phyloP scores from a whole-genome alignment of 2,113 vertebrate genomes.

The Hassar affinis region DNA sequence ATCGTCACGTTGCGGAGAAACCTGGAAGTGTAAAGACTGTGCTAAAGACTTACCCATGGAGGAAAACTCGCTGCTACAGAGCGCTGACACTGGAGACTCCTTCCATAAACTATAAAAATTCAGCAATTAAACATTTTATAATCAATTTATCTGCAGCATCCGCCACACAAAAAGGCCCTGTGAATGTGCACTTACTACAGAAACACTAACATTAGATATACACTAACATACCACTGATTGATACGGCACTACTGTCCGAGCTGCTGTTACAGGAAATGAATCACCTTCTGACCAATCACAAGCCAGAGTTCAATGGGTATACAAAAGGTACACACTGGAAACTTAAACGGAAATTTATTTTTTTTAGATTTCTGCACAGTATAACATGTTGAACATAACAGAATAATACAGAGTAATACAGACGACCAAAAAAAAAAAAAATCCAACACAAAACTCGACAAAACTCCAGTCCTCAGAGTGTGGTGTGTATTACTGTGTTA shows the following conservation, averaged over 20 bases:
- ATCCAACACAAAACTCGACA: conserved; percentile 2
- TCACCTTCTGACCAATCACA: neutral
- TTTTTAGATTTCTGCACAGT: neutral
- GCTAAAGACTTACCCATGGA: neutral
- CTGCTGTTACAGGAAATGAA: neutral
- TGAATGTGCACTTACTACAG: neutral
- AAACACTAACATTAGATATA: too few relatives aligned
- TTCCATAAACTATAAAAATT: neutral
- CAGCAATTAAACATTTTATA: too few relatives aligned
- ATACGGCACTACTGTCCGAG: too few relatives aligned
- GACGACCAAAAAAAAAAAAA: neutral
- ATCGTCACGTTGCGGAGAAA: neutral
- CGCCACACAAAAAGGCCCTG: neutral
- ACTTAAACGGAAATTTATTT: neutral
- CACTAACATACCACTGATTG: too few relatives aligned
- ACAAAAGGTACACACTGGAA: too few relatives aligned
- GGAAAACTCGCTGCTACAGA: neutral
- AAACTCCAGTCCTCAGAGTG: neutral
- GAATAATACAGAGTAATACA: neutral
- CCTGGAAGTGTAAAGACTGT: neutral
- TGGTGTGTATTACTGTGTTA: conserved; percentile 45
- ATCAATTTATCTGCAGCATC: neutral
- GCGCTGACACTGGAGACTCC: too few relatives aligned
- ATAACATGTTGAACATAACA: neutral
- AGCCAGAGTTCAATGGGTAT: neutral